Base-by-base conservation (phyloP, 2,797 vertebrate genomes). In the Centroberyx gerrardi region DNA sequence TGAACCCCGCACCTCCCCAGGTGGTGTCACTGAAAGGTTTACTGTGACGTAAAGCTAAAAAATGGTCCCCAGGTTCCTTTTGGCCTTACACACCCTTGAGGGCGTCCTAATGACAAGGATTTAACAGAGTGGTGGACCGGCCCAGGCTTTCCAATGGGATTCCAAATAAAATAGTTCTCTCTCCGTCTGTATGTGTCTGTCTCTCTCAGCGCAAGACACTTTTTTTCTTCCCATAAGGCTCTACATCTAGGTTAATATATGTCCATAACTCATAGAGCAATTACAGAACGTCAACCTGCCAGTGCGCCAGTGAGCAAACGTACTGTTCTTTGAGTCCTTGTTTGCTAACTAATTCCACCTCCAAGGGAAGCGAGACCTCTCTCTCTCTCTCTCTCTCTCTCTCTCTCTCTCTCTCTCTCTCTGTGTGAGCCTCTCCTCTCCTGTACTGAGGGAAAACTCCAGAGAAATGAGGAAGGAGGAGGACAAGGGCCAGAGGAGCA, bases 341-440 rank as follows among this genome's bases (percentile, higher is more conserved):
- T 81, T 36, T 55, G 67, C 70, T 75, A 75, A 85, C 74, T 74
- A 83, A 89, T 86, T 88, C 83, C 68, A 74, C 70, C 76, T 75
- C 69, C 5, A 13, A 61, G 73, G 71, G n/a, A 46, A 72, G 60
- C 31, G 60, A 62, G 72, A 67, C 72, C 46, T 72, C 53, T 78
- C 22, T 0, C 54, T 67, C 66, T 62, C 65, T 58, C 40, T 60
- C 53, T 42, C 33, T 14, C 68, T 28, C 63, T 36, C 74, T n/a
- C 68, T 78, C 59, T 62, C 5, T 62, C 65, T 56, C 52, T 33
- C 42, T 46, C 40, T 22, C 44, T 72, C 44, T 69, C 17, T 68
- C 65, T 74, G 53, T 48, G 5, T 46, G 15, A 62, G 62, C 49
- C 73, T 54, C 60, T 77, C 49, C 73, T 54, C 60, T 77, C 9